These are phyloP conservation scores for Neolamprologus ventralis DNA, from an alignment of 2,113 vertebrate genomes.

Conservation along the genomic window DNA sequence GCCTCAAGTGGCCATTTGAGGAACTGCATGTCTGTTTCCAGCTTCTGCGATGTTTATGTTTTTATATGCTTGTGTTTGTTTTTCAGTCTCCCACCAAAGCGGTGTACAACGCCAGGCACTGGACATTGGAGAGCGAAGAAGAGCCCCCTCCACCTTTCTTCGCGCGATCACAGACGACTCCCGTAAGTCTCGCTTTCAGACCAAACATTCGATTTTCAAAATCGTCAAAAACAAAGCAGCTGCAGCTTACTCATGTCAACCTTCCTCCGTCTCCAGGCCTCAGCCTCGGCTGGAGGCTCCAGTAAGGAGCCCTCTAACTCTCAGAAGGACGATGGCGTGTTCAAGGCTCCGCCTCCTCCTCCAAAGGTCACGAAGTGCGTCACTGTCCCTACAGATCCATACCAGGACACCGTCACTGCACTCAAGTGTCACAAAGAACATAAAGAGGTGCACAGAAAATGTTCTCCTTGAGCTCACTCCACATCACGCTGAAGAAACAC, in stretches of 20 bases:
- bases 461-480: background rate
- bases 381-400: slow-evolving; percentile 87
- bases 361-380: slow-evolving; percentile 95
- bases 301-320: slow-evolving; percentile 76
- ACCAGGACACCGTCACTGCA: slow-evolving; percentile 94
- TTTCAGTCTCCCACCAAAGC: slow-evolving; percentile 94
- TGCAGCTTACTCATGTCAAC: background rate
- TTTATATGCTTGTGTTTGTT: background rate
- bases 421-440: slow-evolving; percentile 98
- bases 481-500: background rate
- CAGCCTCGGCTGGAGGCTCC: slow-evolving; percentile 61
- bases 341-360: slow-evolving; percentile 93
- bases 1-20: background rate
- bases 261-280: slow-evolving; percentile 63
- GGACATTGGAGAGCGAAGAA: slow-evolving; percentile 82
- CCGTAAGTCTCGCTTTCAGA: slow-evolving; percentile 47
- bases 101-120: slow-evolving; percentile 97
- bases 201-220: background rate
- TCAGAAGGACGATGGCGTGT: slow-evolving; percentile 89
- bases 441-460: slow-evolving; percentile 80
- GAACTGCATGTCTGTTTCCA: background rate
- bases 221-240: background rate
- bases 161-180: slow-evolving; percentile 72
- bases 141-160: slow-evolving; percentile 76
- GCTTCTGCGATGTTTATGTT: background rate